These are phyloP conservation scores for Apocrypta bakeri DNA, from an alignment of 1,140 invertebrate species.

Conservation along the genomic window DNA sequence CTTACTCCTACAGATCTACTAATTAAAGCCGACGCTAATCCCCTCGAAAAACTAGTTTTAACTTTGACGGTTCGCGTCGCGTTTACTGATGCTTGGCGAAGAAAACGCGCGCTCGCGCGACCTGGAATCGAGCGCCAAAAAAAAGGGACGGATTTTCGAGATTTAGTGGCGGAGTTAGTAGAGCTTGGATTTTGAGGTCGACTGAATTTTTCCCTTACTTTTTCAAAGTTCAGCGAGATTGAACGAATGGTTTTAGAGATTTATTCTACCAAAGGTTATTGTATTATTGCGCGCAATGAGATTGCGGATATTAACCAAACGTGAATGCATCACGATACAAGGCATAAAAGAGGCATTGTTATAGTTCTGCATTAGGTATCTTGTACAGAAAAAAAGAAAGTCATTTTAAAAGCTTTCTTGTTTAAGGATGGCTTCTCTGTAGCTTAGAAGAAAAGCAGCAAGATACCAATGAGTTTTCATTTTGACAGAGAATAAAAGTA, in stretches of 20 bases:
- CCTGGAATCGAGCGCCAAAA: background rate
- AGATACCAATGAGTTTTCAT: background rate
- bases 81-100: background rate
- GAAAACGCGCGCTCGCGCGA: background rate
- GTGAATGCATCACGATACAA: too few relatives aligned
- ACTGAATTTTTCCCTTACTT: background rate
- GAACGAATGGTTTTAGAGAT: background rate
- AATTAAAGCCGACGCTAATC: conserved; percentile 43
- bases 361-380: too few relatives aligned
- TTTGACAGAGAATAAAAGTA: too few relatives aligned
- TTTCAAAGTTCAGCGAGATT: background rate
- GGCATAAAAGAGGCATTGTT: too few relatives aligned
- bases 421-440: background rate
- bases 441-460: background rate
- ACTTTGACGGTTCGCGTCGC: background rate
- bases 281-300: too few relatives aligned
- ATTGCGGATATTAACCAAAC: too few relatives aligned
- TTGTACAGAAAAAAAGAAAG: background rate
- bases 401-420: background rate
- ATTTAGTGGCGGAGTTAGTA: background rate
- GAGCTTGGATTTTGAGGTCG: background rate
- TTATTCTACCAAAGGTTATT: background rate
- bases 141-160: background rate
- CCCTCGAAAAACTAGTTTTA: conserved; percentile 30
- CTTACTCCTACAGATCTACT: conserved; percentile 17